phyloP scores from a whole-genome alignment of 2,797 vertebrate species.

The Rhynchonycteris naso region DNA sequence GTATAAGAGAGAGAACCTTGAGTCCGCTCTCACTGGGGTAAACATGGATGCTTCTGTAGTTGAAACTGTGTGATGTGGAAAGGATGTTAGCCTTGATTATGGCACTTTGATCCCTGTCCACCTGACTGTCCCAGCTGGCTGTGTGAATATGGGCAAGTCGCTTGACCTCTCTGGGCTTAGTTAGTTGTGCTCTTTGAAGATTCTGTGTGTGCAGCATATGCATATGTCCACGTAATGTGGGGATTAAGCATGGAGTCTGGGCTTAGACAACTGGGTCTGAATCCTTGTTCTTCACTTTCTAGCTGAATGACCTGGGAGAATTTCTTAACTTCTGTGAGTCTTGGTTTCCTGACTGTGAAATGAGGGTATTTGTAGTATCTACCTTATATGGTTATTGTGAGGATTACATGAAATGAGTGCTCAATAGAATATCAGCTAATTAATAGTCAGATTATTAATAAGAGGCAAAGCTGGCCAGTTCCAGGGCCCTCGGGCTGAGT shows the following conservation, averaged over 20 bases:
- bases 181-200: background rate
- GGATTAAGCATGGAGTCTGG: background rate
- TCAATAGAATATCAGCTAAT: background rate
- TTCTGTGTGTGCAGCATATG: background rate
- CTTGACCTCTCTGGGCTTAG: background rate
- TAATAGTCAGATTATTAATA: background rate
- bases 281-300: background rate
- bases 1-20: background rate
- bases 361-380: background rate
- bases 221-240: rapidly evolving
- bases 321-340: background rate
- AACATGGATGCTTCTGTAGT: background rate
- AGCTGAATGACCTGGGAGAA: background rate
- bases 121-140: background rate
- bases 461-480: background rate
- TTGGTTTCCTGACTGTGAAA: background rate
- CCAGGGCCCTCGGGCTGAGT: background rate
- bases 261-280: background rate
- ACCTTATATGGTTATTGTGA: background rate
- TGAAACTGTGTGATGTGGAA: background rate
- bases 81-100: background rate
- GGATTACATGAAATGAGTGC: background rate
- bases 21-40: background rate
- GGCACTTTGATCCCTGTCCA: background rate
- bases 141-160: background rate